These are phyloP conservation scores for Periparus ater DNA, from an alignment of 2,797 vertebrate species.

Conservation along the genomic window DNA sequence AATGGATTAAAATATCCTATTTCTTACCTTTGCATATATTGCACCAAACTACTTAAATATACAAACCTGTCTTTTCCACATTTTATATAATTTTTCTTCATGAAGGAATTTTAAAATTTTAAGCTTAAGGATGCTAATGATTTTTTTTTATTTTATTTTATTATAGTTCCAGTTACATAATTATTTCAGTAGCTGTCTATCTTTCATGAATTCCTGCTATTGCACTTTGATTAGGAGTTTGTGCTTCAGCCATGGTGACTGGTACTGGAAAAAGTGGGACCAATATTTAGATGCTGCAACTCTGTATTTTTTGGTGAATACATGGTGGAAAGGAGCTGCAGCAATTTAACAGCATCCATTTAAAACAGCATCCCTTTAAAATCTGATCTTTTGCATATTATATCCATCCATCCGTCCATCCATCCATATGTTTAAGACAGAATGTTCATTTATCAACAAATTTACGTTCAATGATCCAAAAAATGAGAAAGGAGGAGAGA, in stretches of 20 bases:
- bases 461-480: neutral
- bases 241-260: neutral
- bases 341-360: neutral
- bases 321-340: neutral
- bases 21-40: neutral
- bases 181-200: neutral
- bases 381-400: neutral
- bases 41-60: neutral
- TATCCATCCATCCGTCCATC: neutral
- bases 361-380: neutral
- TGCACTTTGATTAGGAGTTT: neutral
- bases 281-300: neutral
- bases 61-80: neutral
- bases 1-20: neutral
- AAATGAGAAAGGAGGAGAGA: neutral
- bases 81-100: neutral
- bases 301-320: neutral
- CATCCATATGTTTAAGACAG: neutral
- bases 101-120: neutral
- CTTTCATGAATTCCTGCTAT: neutral
- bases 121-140: neutral
- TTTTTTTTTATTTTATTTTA: neutral
- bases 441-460: neutral
- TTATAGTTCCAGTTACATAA: neutral
- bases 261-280: neutral